Evolutionary conservation across 2,888 invertebrate genomes (phyloP).

Genomic region (Beris morrisii): DNA sequence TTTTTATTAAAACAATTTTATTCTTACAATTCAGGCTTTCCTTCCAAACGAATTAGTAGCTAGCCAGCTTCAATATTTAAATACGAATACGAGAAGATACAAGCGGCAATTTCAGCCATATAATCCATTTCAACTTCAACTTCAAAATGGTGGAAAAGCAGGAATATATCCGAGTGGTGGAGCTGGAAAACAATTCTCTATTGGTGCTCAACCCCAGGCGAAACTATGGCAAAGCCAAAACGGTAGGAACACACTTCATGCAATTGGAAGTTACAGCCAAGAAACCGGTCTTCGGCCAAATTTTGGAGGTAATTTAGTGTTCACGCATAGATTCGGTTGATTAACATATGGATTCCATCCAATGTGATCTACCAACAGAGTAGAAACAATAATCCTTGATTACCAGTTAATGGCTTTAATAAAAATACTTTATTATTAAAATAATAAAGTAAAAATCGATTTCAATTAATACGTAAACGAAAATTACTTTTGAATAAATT

Average conservation of each 20-base stretch:
- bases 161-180: no score
- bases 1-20: neutral
- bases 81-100: no score
- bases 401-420: no score
- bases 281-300: constrained; percentile 24
- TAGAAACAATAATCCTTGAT: no score
- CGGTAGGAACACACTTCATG: neutral
- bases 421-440: no score
- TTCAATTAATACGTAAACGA: no score
- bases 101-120: neutral
- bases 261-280: constrained; percentile 2
- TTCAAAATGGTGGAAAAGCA: neutral
- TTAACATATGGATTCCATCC: no score
- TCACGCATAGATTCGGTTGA: constrained; percentile 17
- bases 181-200: neutral
- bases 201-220: neutral
- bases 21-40: neutral
- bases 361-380: no score
- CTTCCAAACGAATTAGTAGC: neutral
- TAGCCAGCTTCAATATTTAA: neutral
- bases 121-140: neutral
- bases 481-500: no score
- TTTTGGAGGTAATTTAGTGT: constrained; percentile 15
- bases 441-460: no score
- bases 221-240: constrained; percentile 11